Evolutionary conservation across 92 coral and sea anemone genomes (phyloP).

Genomic region (Zoanthus sociatus): DNA sequence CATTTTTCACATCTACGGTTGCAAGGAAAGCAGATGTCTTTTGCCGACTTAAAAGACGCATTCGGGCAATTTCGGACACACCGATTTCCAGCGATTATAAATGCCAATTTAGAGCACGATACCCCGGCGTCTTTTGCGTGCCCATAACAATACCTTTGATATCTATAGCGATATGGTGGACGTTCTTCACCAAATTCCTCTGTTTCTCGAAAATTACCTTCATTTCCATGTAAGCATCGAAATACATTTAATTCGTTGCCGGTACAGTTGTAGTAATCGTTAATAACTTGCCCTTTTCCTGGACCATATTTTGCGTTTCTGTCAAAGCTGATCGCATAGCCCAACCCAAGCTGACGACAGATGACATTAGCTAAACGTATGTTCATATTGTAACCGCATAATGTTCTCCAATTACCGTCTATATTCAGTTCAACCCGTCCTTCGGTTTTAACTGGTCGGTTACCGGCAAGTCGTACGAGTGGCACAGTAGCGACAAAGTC

Average conservation of each 20-base stretch:
- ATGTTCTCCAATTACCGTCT: constrained; percentile 66
- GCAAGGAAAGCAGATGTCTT: constrained; percentile 71
- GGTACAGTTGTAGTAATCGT: constrained; percentile 62
- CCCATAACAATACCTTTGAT: constrained; percentile 55
- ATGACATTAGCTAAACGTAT: constrained; percentile 78
- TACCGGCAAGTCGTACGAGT: constrained; percentile 79
- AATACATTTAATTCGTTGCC: constrained; percentile 68
- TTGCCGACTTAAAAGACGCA: constrained; percentile 61
- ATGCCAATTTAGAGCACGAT: constrained; percentile 62
- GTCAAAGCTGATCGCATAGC: constrained; percentile 71
- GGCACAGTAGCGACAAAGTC: constrained; percentile 61
- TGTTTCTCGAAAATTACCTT: neutral
- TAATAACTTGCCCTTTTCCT: constrained; percentile 72
- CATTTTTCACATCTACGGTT: constrained; percentile 65
- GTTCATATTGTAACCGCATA: constrained; percentile 77
- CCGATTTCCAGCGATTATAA: constrained; percentile 52
- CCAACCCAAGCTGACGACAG: constrained; percentile 82
- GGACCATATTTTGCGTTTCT: constrained; percentile 62
- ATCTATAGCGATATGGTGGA: neutral
- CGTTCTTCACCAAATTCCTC: neutral
- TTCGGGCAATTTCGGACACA: constrained; percentile 42
- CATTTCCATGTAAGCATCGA: constrained; percentile 60
- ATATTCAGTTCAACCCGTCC: constrained; percentile 75
- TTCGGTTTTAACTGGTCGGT: constrained; percentile 61
- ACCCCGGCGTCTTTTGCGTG: constrained; percentile 82